A percentile compares a stretch with the other conserved stretches of the same genome.
Evolutionary conservation across 92 coral and sea anemone genomes (phyloP).

Genomic region (Zoanthus gigantus): DNA sequence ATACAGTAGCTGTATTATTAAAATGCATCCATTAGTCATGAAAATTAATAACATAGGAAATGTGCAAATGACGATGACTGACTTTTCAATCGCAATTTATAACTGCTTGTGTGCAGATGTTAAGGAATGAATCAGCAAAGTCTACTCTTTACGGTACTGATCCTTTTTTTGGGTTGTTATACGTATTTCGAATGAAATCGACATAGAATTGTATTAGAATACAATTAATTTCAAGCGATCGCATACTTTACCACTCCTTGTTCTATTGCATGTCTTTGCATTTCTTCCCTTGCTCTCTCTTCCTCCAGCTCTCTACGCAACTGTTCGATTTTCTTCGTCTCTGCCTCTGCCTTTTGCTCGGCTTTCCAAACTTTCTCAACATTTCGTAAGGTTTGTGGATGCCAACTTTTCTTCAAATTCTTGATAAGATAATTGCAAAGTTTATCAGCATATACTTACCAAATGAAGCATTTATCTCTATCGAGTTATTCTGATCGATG

Average conservation of each 20-base stretch:
- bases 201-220: background rate
- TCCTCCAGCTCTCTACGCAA: conserved; percentile 91
- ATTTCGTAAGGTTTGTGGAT: conserved; percentile 98
- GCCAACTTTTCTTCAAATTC: conserved; percentile 99
- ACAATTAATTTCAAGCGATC: background rate
- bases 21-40: too few species aligned
- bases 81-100: too few species aligned
- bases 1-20: too few species aligned
- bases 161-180: too few species aligned
- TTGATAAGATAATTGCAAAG: conserved; percentile 44
- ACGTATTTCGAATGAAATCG: too few species aligned
- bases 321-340: conserved; percentile 96
- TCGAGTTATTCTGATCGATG: background rate
- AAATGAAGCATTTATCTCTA: background rate
- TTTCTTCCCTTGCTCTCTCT: conserved; percentile 95
- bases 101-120: too few species aligned
- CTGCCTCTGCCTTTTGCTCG: conserved; percentile 98
- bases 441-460: background rate
- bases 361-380: conserved; percentile 99
- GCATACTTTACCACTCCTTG: conserved; percentile 92
- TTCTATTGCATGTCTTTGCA: conserved; percentile 97
- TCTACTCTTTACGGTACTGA: too few species aligned
- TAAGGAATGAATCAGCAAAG: too few species aligned
- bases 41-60: too few species aligned
- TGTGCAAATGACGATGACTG: too few species aligned